Evolutionary conservation across 2,797 vertebrate species (phyloP).

Genomic region (Sciurus carolinensis): DNA sequence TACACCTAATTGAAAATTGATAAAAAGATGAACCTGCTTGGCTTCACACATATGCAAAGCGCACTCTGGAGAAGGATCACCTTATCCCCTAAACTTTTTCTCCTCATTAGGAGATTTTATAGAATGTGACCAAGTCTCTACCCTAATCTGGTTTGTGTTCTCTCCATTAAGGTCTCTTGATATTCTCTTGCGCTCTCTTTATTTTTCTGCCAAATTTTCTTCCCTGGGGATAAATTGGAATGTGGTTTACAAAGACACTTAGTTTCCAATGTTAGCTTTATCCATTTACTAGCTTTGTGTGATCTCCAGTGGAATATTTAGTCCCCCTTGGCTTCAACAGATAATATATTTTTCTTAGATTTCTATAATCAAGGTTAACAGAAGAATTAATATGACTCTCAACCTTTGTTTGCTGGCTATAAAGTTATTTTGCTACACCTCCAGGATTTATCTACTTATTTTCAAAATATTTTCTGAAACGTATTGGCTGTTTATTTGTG

Average conservation of each 20-base stretch:
- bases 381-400: background rate
- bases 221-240: background rate
- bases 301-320: slow-evolving; percentile 14
- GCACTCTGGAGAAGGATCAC: background rate
- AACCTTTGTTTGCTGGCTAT: background rate
- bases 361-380: background rate
- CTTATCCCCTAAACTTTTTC: background rate
- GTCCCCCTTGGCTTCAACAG: background rate
- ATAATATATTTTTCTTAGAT: background rate
- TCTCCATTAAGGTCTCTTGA: background rate
- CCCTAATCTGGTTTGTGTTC: background rate
- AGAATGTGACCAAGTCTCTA: background rate
- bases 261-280: background rate
- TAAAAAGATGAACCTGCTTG: background rate
- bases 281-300: background rate
- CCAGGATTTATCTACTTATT: slow-evolving; percentile 4
- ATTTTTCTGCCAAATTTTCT: background rate
- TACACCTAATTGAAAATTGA: background rate
- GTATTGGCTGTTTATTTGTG: background rate
- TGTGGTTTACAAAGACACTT: background rate
- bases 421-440: background rate
- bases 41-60: background rate
- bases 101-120: background rate
- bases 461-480: background rate
- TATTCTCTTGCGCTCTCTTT: background rate